phyloP scores from a whole-genome alignment of 2,113 vertebrate species.

The Heterochromis multidens region DNA sequence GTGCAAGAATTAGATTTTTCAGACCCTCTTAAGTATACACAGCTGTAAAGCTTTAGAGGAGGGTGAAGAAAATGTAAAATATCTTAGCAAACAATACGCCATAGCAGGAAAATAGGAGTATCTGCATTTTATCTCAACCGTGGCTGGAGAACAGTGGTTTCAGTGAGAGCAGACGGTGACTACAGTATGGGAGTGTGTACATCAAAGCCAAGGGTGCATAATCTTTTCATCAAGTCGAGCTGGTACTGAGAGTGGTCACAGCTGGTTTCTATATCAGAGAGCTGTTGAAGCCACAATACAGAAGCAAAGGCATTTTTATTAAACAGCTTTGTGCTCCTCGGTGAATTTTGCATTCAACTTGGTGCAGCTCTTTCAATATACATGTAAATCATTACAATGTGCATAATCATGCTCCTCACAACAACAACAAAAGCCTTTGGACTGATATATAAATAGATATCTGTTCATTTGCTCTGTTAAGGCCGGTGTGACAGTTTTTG shows the following conservation, averaged over 20 bases:
- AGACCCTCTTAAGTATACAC: slow-evolving; percentile 37
- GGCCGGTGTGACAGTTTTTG: not conserved
- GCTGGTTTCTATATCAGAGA: slow-evolving; percentile 53
- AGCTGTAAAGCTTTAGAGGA: slow-evolving; percentile 44
- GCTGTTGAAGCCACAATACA: slow-evolving; percentile 9
- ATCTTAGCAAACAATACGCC: slow-evolving; percentile 21
- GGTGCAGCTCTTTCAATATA: slow-evolving; percentile 23
- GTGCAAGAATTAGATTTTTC: slow-evolving; percentile 19
- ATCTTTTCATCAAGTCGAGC: slow-evolving; percentile 62
- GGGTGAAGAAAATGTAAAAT: slow-evolving; percentile 37
- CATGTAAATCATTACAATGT: slow-evolving; percentile 32
- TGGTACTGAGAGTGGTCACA: slow-evolving; percentile 46
- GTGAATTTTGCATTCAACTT: slow-evolving; percentile 18
- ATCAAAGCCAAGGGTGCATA: slow-evolving; percentile 57
- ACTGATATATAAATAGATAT: slow-evolving; percentile 7
- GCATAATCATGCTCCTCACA: slow-evolving; percentile 4
- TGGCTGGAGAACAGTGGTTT: slow-evolving; percentile 4
- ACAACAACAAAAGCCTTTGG: slow-evolving; percentile 1
- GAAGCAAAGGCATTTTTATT: slow-evolving; percentile 37
- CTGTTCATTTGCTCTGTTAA: slow-evolving; percentile 18
- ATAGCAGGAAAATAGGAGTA: slow-evolving; percentile 37
- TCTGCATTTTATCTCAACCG: not conserved
- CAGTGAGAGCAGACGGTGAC: slow-evolving; percentile 15
- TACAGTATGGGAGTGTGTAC: slow-evolving; percentile 25
- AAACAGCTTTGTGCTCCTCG: not conserved